Evolutionary conservation across 2,113 vertebrate genomes (phyloP), one percentile per base, ranked within the genome.

Genomic region (Prolemur simus): DNA sequence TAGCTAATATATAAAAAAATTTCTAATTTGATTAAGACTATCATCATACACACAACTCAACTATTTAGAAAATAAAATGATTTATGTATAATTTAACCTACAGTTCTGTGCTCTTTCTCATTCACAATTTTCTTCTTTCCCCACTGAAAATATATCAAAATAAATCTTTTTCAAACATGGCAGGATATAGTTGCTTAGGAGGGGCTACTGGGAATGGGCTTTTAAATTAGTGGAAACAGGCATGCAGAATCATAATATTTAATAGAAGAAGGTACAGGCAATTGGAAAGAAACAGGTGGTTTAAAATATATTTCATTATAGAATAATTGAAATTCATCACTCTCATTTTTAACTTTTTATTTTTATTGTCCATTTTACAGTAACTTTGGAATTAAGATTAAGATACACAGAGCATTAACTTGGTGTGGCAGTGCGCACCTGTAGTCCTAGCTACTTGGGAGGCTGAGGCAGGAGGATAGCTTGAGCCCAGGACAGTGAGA

Each of bases 371-470:
- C 69, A 15, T 64, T 84, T 87, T 52, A 60, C 23, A 42, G n/a
- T 94, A 71, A 37, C 4, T 76, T 96, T 81, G 37, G 25, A 92
- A 78, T 78, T 91, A 92, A 88, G 94, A 95, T 82, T 42, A 83
- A 85, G 74, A 93, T 42, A 63, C 23, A 83, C 3, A 52, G 78
- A 2, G 45, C 42, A 29, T 13, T 63, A 63, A 12, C 27, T 63
- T 27, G 60, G 27, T 29, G 9, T 29, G 27, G 60, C 2, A 9
- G 60, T 63, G 27, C 10, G 12, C 27, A 4, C 27, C 27, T 63
- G 60, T 63, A 29, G 60, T 63, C 25, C 25, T 29, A 12, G 60
- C 27, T 63, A 63, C 60, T 63, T 2, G 60, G 60, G 60, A 63
- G 25, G 60, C 60, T 13, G 60, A 63, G 60, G 60, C 60, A 63